Evolutionary conservation across 2,797 vertebrate species (phyloP), one percentile per base, ranked within the genome.

Genomic region (Acanthornis magna): DNA sequence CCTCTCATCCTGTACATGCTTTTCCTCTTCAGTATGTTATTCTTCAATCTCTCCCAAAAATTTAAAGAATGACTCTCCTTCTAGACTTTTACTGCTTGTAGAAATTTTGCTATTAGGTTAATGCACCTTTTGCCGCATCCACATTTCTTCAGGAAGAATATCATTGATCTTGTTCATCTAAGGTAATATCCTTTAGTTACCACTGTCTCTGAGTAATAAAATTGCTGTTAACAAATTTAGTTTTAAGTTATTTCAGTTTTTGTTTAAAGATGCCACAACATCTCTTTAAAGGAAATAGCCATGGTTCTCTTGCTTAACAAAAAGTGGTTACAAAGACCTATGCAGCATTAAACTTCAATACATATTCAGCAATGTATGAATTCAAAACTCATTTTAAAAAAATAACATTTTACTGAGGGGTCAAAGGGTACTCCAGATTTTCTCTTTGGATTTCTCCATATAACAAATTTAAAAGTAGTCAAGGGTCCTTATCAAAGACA

Each of bases 81-180:
- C 6, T 47, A 71, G 43, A 40, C 2, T 27, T 21, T 54, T 70
- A 36, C 7, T 61, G n/a, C 38, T 34, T 65, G 9, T 16, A 65
- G 23, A 45, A 27, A 22, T 21, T 32, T 65, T 55, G 80, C 62
- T 10, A 30, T 17, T 36, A 27, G 5, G 9, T 22, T 32, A 85
- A 32, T 1, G 0, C 5, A 19, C 3, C 53, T 83, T 71, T 36
- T 93, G 22, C 50, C 1, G 0, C 17, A 58, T 32, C 11, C 1
- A 2, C 9, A 11, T 74, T 74, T 93, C 40, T 57, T 67, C 29
- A 20, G 25, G 23, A 75, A 68, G 18, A 60, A 27, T 61, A 62
- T 19, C 11, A 34, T 21, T 68, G 26, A 53, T 30, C 7, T 63
- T 47, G 8, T 58, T 73, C 16, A 36, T 29, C 30, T 34, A 48